Percentiles rank a stretch among this genome's conserved stretches.
phyloP scores from a whole-genome alignment of 2,797 vertebrate genomes.

The Scleropages formosus region DNA sequence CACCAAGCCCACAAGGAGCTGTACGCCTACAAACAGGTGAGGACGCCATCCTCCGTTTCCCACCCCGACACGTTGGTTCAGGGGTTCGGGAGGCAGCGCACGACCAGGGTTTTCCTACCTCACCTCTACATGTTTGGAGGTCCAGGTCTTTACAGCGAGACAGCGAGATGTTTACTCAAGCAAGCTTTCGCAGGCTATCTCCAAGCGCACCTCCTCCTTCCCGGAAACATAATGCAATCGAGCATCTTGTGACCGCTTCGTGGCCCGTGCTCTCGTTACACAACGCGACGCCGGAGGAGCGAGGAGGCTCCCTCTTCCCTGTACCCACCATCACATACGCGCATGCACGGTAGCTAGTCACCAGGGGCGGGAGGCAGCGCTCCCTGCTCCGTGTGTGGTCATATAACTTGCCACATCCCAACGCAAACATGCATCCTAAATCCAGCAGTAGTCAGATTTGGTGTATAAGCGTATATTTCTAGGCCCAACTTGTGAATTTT shows the following conservation, averaged over 20 bases:
- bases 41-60: not conserved
- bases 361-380: not conserved
- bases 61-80: not conserved
- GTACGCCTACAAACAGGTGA: constrained; percentile 98
- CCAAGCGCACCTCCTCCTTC: not conserved
- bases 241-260: not conserved
- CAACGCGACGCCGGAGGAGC: too few species aligned
- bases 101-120: not conserved
- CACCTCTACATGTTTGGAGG: not conserved
- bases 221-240: not conserved
- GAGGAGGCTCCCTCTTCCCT: not conserved
- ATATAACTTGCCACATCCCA: too few species aligned
- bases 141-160: not conserved
- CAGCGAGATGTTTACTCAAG: not conserved
- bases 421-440: too few species aligned
- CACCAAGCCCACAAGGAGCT: constrained; percentile 98
- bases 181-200: not conserved
- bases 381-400: too few species aligned
- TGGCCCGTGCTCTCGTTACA: not conserved
- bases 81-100: not conserved
- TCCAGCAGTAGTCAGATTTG: too few species aligned
- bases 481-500: too few species aligned
- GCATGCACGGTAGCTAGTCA: not conserved
- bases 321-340: not conserved
- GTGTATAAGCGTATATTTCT: too few species aligned